Conservation (phyloP, 2,113 vertebrate species). For the Myotis davidii region DNA sequence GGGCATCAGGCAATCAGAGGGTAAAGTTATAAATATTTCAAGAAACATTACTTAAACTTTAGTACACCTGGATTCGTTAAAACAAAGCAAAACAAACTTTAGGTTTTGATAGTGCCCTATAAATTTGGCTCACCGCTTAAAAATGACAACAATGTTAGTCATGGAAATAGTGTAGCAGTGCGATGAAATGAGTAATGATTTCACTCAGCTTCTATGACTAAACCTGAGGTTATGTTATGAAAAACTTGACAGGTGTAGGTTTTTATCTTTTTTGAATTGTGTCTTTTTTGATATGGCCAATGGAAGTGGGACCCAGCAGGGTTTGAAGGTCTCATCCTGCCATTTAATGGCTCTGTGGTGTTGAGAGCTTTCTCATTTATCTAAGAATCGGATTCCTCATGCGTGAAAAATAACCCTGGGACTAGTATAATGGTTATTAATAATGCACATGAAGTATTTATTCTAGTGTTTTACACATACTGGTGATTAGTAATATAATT, state of each 20-base stretch:
- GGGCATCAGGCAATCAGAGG: background rate
- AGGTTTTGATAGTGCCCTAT: background rate
- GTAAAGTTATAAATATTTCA: background rate
- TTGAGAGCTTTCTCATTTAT: background rate
- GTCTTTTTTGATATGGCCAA: background rate
- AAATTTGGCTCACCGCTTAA: background rate
- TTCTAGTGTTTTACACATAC: background rate
- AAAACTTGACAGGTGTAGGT: background rate
- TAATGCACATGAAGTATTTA: background rate
- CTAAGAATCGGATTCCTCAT: background rate
- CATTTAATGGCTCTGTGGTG: background rate
- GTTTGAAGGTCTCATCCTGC: background rate
- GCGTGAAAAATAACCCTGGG: background rate
- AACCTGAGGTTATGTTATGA: background rate
- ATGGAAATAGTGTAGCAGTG: background rate
- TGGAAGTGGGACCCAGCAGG: background rate
- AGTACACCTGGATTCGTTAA: background rate
- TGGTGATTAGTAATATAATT: background rate
- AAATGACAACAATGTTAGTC: background rate
- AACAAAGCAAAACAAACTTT: background rate
- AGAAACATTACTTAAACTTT: background rate
- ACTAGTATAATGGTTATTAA: background rate
- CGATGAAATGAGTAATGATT: background rate
- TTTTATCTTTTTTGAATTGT: background rate
- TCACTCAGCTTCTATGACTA: background rate